Evolutionary conservation across 1,140 invertebrate species (phyloP).

Genomic region (Adelges cooleyi): DNA sequence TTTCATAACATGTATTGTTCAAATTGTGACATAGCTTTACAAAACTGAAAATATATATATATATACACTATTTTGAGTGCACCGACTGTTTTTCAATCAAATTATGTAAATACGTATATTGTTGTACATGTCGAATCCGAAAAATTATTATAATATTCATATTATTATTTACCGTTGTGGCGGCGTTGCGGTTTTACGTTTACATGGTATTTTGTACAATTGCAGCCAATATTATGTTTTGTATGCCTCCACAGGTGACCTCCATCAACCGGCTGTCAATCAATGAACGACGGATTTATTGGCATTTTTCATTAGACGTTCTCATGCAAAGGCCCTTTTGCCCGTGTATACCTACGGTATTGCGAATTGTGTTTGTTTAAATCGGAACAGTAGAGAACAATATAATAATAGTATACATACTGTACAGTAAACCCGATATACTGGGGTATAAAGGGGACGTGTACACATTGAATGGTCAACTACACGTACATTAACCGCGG

Average conservation of each 20-base stretch:
- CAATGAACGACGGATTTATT: conserved; percentile 3
- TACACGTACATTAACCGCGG: too few relatives aligned
- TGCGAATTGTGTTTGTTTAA: not conserved
- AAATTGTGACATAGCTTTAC: too few relatives aligned
- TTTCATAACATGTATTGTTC: too few relatives aligned
- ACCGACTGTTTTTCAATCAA: not conserved
- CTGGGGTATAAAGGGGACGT: too few relatives aligned
- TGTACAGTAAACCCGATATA: too few relatives aligned
- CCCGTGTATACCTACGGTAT: not conserved
- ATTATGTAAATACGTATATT: conserved; percentile 13
- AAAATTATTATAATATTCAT: not conserved
- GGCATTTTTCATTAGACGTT: conserved; percentile 15
- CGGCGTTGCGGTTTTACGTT: not conserved
- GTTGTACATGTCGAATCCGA: not conserved
- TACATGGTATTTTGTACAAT: conserved; percentile 1
- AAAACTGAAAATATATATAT: too few relatives aligned
- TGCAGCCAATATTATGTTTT: not conserved
- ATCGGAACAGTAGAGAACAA: conserved; percentile 24
- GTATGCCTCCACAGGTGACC: conserved; percentile 11
- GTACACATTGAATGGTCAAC: too few relatives aligned
- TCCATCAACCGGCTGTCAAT: conserved; percentile 3
- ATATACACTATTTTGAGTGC: too few relatives aligned
- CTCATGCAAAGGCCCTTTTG: not conserved
- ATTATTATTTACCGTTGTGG: not conserved
- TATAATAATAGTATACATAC: too few relatives aligned